Base-by-base conservation (phyloP, 2,888 invertebrate species). In the Arenicola marina region DNA sequence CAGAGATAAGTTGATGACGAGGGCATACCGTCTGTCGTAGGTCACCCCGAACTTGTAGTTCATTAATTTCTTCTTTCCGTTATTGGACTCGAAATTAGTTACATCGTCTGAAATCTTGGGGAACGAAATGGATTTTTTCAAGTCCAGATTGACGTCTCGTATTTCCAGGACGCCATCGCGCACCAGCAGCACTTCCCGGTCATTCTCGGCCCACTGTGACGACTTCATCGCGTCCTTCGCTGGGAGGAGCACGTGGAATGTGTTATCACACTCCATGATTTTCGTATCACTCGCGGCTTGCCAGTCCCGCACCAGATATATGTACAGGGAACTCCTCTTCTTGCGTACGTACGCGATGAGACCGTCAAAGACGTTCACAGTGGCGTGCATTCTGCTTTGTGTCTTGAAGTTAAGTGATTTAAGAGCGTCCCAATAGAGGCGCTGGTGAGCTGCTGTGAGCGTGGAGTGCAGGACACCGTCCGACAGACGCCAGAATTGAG, bases 81-180 rank as follows among this genome's bases (percentile, higher is more conserved):
- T 51, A 31, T 24, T 58, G 2, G 60, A 48, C 1, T 45, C 21
- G 26, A 68, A 51, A 21, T 62, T 51, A 7, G 31, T 32, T 34
- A 68, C 44, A 18, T 66, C 63, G 18, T 63, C 45, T 28, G 59
- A 24, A n/a, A 68, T 68, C 2, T 44, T 26, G 4, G 59, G 59
- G 2, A 64, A 44, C 28, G 28, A 45, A 2, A 61, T 46, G 2
- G 33, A 33, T 2, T 33, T 24, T 11, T 58, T 18, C 3, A 32
- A 11, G 7, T 48, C 28, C 26, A 67, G 38, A 4, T 21, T 28
- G 2, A 45, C 4, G 43, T 59, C 38, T 15, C 51, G 46, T 29
- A 51, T 31, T 7, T 56, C 59, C n/a, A 68, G 28, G n/a, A n/a
- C 21, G 15, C 66, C 66, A 43, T 68, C 62, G 15, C 54, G 44